phyloP scores from a whole-genome alignment of 2,888 invertebrate species.

The Cordilura impudica region DNA sequence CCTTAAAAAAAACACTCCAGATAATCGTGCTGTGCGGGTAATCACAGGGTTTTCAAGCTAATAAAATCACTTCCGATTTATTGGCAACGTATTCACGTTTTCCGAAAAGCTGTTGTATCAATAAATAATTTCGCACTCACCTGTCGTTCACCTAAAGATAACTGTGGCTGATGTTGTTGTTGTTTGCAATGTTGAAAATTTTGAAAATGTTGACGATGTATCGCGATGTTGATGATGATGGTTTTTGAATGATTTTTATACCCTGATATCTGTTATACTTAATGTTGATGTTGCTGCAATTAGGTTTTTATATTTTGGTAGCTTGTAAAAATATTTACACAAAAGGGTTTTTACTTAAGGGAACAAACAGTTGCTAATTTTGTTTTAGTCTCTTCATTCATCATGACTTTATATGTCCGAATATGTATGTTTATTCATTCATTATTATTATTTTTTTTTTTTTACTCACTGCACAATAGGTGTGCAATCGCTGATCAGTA shows the following conservation, averaged over 20 bases:
- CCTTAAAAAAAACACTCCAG: constrained; percentile 5
- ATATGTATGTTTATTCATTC: constrained; percentile 6
- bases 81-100: neutral
- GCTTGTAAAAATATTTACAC: constrained; percentile 15
- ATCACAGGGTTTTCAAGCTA: constrained; percentile 12
- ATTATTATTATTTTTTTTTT: too few relatives aligned
- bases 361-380: neutral
- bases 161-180: neutral
- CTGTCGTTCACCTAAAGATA: constrained; percentile 16
- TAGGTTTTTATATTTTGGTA: constrained; percentile 16
- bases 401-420: neutral
- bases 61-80: constrained; percentile 60
- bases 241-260: neutral
- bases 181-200: constrained; percentile 10
- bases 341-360: constrained; percentile 26
- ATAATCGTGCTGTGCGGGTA: constrained; percentile 39
- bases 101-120: neutral
- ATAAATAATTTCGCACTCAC: constrained; percentile 28
- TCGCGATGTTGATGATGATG: constrained; percentile 11
- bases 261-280: constrained; percentile 4
- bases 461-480: constrained; percentile 7
- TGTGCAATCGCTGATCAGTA: constrained; percentile 44
- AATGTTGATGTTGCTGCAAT: constrained; percentile 38
- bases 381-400: neutral
- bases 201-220: neutral